Evolutionary conservation across 2,797 vertebrate species (phyloP).

Genomic region (Psittacula echo): DNA sequence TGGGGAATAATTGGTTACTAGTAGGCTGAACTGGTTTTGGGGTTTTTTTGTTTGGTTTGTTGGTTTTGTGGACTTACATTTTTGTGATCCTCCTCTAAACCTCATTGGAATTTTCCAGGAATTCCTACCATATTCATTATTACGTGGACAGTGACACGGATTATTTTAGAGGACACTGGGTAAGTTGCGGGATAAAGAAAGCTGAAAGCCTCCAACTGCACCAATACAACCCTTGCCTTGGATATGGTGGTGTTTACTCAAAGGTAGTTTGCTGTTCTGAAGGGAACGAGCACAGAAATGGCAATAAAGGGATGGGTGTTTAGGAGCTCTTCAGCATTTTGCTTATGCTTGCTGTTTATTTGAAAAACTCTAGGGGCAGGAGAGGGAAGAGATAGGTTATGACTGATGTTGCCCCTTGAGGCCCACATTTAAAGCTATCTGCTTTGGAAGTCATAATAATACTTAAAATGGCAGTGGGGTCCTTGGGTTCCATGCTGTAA

Average conservation of each 20-base stretch:
- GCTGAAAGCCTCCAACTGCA: neutral
- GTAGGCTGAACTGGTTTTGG: neutral
- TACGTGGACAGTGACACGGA: slow-evolving; percentile 83
- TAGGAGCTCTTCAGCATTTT: neutral
- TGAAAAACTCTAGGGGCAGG: neutral
- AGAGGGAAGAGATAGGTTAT: neutral
- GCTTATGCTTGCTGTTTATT: neutral
- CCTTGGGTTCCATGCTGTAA: neutral
- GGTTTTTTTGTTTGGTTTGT: neutral
- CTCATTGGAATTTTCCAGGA: slow-evolving; percentile 72
- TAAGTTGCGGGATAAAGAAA: slow-evolving; percentile 71
- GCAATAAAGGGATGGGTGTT: neutral
- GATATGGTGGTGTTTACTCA: neutral
- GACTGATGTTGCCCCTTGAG: neutral
- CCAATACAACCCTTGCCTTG: neutral
- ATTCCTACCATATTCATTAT: slow-evolving; percentile 87
- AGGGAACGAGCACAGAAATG: neutral
- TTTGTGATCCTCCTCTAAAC: neutral
- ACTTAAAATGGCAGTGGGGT: neutral
- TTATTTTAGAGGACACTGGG: slow-evolving; percentile 89
- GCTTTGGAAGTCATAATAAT: neutral
- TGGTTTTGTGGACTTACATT: neutral
- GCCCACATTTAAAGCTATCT: neutral
- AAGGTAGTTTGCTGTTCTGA: neutral
- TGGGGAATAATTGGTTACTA: neutral